Conservation (phyloP, 2,888 invertebrate species). For the Acholoe squamosa region DNA sequence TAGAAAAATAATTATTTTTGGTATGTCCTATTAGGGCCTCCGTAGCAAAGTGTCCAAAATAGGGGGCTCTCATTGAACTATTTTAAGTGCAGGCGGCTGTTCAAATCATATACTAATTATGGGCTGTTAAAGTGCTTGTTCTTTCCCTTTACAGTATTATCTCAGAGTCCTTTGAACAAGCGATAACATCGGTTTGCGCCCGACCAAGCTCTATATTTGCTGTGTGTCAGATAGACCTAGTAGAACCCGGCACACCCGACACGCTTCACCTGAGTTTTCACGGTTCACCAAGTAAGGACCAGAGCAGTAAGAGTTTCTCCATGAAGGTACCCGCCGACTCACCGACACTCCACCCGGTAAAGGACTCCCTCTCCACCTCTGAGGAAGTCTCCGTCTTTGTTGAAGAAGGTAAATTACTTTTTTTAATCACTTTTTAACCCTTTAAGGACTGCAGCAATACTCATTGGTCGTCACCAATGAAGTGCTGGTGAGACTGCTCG, state of each 20-base stretch:
- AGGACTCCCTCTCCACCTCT: background rate
- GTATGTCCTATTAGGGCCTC: too few species aligned
- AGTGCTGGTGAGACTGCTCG: too few species aligned
- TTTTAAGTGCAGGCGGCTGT: too few species aligned
- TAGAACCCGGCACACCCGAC: background rate
- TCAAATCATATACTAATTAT: too few species aligned
- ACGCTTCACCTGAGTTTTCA: background rate
- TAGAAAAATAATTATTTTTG: too few species aligned
- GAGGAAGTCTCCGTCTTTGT: background rate
- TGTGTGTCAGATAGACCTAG: background rate
- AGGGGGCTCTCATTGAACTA: too few species aligned
- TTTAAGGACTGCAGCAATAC: too few species aligned
- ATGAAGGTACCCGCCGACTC: background rate
- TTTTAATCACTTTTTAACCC: too few species aligned
- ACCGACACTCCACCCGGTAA: background rate
- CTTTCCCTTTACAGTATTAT: background rate
- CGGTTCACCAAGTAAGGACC: background rate
- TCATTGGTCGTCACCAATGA: too few species aligned
- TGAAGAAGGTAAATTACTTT: background rate
- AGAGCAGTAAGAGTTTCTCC: background rate
- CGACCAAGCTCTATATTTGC: background rate
- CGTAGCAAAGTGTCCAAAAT: too few species aligned
- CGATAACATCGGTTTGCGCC: background rate
- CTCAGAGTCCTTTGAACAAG: background rate
- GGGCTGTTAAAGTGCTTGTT: too few species aligned